Evolutionary conservation across 2,113 vertebrate species (phyloP).

Genomic region (Trematocara zebra): DNA sequence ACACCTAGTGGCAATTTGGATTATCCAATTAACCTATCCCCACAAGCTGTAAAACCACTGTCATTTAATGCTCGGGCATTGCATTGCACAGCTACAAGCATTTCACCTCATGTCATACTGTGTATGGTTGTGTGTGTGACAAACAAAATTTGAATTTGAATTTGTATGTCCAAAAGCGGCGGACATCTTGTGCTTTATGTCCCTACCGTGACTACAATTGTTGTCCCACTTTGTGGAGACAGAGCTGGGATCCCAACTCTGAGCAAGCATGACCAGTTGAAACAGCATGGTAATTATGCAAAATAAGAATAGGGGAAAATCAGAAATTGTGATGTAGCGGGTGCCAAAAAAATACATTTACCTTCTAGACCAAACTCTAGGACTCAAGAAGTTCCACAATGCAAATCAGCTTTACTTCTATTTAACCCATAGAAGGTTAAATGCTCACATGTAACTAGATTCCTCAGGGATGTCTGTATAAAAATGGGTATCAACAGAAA

Average conservation of each 20-base stretch:
- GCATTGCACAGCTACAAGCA: too few species aligned
- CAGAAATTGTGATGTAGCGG: not conserved
- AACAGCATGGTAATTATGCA: not conserved
- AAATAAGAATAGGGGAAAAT: not conserved
- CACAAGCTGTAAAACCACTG: too few species aligned
- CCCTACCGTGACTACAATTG: not conserved
- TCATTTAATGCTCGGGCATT: too few species aligned
- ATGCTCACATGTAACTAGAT: not conserved
- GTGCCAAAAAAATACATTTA: not conserved
- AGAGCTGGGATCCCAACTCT: not conserved
- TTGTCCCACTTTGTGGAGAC: not conserved
- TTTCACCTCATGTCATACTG: too few species aligned
- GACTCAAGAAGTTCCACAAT: not conserved
- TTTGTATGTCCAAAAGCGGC: not conserved
- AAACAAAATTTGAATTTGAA: too few species aligned
- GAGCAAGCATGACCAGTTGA: not conserved
- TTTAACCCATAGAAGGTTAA: not conserved
- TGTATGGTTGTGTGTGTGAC: too few species aligned
- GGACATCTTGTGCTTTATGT: not conserved
- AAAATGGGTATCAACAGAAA: not conserved
- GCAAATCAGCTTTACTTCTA: not conserved
- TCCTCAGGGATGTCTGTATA: not conserved
- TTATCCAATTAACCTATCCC: too few species aligned
- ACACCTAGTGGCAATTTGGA: too few species aligned
- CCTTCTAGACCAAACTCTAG: not conserved